phyloP scores from a whole-genome alignment of 1,140 invertebrate species.

The Solenopsis invicta region DNA sequence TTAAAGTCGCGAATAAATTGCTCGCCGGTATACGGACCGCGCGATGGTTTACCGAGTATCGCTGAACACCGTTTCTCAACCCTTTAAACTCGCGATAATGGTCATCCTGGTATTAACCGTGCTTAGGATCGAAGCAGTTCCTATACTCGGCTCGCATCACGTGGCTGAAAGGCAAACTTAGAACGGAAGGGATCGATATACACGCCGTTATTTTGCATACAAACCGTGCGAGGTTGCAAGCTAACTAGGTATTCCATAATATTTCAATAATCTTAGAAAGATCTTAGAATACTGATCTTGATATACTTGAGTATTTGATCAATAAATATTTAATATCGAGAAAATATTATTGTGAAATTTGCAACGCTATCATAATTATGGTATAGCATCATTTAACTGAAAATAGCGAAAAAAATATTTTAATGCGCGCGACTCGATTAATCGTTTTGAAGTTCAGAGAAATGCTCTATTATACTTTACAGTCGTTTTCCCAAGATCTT shows the following conservation, averaged over 20 bases:
- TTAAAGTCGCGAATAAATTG: constrained; percentile 59
- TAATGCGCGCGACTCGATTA: background rate
- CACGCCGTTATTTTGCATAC: constrained; percentile 47
- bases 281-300: background rate
- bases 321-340: background rate
- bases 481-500: background rate
- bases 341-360: background rate
- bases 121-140: constrained; percentile 19
- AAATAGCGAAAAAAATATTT: background rate
- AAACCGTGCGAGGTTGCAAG: constrained; percentile 3
- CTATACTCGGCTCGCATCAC: constrained; percentile 15
- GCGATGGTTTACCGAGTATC: constrained; percentile 48
- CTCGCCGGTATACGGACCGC: constrained; percentile 30
- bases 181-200: constrained; percentile 48
- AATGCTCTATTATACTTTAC: background rate
- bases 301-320: background rate
- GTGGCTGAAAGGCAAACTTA: constrained; percentile 49
- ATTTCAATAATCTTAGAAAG: constrained; percentile 27
- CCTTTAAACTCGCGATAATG: constrained; percentile 48
- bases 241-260: constrained; percentile 26
- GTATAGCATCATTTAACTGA: background rate
- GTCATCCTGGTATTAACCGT: constrained; percentile 40
- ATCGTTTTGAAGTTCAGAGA: background rate
- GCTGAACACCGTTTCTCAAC: constrained; percentile 44
- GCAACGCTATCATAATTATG: background rate